Evolutionary conservation across 2,888 invertebrate genomes (phyloP).

Genomic region (Zaprionus bogoriensis): DNA sequence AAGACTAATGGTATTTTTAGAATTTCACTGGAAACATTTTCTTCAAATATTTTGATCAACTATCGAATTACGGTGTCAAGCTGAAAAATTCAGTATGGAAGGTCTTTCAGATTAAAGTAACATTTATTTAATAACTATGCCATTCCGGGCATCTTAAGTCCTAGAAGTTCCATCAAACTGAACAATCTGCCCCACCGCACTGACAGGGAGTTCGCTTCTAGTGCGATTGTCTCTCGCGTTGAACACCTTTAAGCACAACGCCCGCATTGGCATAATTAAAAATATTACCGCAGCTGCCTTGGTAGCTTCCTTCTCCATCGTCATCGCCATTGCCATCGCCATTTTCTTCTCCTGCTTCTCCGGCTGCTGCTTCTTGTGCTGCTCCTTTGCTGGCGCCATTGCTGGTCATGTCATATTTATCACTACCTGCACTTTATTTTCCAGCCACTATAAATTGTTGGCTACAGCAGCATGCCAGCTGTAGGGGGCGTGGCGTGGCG

Average conservation of each 20-base stretch:
- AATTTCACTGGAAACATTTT: too few species aligned
- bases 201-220: background rate
- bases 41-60: too few species aligned
- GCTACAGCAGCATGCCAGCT: slow-evolving; percentile 21
- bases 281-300: slow-evolving; percentile 39
- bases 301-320: background rate
- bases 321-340: background rate
- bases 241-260: slow-evolving; percentile 31
- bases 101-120: too few species aligned
- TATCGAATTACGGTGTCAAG: too few species aligned
- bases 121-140: too few species aligned
- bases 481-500: background rate
- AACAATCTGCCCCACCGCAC: background rate
- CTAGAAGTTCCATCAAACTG: too few species aligned
- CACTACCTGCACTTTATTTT: slow-evolving; percentile 65
- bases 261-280: slow-evolving; percentile 52
- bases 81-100: too few species aligned
- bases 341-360: background rate
- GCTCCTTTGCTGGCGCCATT: slow-evolving; percentile 32
- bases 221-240: slow-evolving; percentile 13
- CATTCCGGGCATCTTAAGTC: background rate
- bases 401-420: slow-evolving; percentile 70
- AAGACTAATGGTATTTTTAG: too few species aligned
- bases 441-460: slow-evolving; percentile 71
- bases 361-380: background rate